Percentiles rank a stretch among this genome's conserved stretches.
These are phyloP conservation scores for Melanocharis versteri DNA, from an alignment of 2,113 vertebrate genomes.

Conservation along the genomic window DNA sequence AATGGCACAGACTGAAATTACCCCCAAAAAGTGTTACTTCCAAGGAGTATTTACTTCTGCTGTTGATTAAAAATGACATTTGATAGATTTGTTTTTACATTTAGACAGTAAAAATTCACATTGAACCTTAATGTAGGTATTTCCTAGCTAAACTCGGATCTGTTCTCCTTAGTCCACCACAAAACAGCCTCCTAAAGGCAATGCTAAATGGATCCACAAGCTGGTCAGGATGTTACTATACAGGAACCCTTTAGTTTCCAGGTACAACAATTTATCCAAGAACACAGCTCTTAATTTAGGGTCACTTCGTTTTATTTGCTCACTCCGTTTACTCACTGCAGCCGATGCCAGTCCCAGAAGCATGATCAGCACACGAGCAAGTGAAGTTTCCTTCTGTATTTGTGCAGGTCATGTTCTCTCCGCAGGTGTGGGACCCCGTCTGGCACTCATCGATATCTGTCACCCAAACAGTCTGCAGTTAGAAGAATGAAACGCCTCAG, in stretches of 20 bases:
- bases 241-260: not conserved
- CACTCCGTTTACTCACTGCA: constrained; percentile 69
- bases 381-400: constrained; percentile 75
- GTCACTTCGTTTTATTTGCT: not conserved
- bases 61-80: not conserved
- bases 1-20: not conserved
- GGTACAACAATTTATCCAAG: not conserved
- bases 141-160: not conserved
- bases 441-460: constrained; percentile 82
- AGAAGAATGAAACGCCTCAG: constrained; percentile 33
- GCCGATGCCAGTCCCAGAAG: constrained; percentile 32
- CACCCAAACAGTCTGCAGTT: constrained; percentile 59
- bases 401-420: constrained; percentile 70
- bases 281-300: not conserved
- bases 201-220: not conserved
- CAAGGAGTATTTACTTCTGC: not conserved
- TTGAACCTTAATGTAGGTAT: not conserved
- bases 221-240: not conserved
- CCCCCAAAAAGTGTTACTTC: not conserved
- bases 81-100: not conserved
- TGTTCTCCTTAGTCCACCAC: not conserved
- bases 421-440: constrained; percentile 69
- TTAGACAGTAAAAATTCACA: not conserved
- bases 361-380: constrained; percentile 64
- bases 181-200: not conserved